Base-by-base conservation (phyloP, 30 jellyfish, hydroid and myxozoan species). In the Chrysaora quinquecirrha region DNA sequence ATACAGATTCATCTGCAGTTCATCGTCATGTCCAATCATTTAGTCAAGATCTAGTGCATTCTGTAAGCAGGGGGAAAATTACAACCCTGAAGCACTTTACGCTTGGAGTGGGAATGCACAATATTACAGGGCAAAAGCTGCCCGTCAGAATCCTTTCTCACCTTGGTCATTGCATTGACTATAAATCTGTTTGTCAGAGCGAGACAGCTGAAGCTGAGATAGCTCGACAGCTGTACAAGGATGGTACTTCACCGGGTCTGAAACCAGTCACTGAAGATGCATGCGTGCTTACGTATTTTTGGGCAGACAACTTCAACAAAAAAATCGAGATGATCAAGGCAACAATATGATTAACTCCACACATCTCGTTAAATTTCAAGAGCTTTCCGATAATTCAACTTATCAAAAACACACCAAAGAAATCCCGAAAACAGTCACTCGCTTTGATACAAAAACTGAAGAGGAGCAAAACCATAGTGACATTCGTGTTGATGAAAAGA, bases 281-380 rank as follows among this genome's bases (percentile, higher is more conserved):
- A 25, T 27, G 64, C 20, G 30, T 31, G 34, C 49, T 80, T 23
- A 80, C 90, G 0, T 34, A 4, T 29, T 80, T n/a, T 29, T 80
- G 90, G 90, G 90, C 35, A 24, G 85, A 80, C 46, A 80, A 80
- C 84, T 80, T 80, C 64, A 61, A 80, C 48, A 22, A 48, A 23
- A 34, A 21, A 29, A 20, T 78, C 0, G 89, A 78, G 20, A 4
- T 6, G 14, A 6, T 6, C 34, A 1, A 9, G 23, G 34, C 20
- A 34, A 20, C 72, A 84, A 10, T 24, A 12, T 32, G 43, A 62
- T 78, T 27, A 29, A 47, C 18, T 34, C 87, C 1, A 75, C 80
- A 2, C 87, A 75, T 50, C 19, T 75, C 80, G 64, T 75, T 48
- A 73, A 48, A 21, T 78, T 78, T 35, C 22, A 20, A 22, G 78